Conservation (phyloP, 2,888 invertebrate species). For the Callyntrura guangdongensis region DNA sequence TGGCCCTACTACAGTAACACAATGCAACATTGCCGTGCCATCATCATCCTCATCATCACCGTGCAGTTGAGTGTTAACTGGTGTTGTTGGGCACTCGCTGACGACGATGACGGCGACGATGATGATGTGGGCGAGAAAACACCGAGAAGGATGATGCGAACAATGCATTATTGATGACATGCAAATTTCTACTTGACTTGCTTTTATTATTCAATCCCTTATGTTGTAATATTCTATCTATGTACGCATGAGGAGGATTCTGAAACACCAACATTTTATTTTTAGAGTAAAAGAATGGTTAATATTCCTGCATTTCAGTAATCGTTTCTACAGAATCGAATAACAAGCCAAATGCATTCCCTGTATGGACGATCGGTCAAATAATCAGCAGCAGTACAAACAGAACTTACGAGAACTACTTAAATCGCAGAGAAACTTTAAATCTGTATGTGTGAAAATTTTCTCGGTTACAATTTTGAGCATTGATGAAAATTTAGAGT, state of each 20-base stretch:
- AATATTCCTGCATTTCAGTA: neutral
- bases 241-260: neutral
- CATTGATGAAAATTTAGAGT: constrained; percentile 6
- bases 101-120: constrained; percentile 10
- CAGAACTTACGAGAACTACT: too few species aligned
- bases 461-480: constrained; percentile 20
- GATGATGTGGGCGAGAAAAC: constrained; percentile 71
- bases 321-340: constrained; percentile 35
- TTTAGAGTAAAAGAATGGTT: neutral
- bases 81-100: constrained; percentile 2
- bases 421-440: too few species aligned
- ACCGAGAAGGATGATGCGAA: constrained; percentile 68
- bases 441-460: neutral
- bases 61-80: constrained; percentile 1
- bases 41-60: neutral
- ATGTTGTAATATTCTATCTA: neutral
- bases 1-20: constrained; percentile 4
- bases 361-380: neutral
- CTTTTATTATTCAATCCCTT: constrained; percentile 69
- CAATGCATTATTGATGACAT: constrained; percentile 81
- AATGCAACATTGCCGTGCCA: constrained; percentile 10
- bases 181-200: constrained; percentile 81
- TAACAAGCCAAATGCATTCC: too few species aligned
- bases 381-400: neutral
- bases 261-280: neutral